Base-by-base conservation (phyloP, 2,113 vertebrate genomes). In the Rhynchopsitta pachyrhyncha region DNA sequence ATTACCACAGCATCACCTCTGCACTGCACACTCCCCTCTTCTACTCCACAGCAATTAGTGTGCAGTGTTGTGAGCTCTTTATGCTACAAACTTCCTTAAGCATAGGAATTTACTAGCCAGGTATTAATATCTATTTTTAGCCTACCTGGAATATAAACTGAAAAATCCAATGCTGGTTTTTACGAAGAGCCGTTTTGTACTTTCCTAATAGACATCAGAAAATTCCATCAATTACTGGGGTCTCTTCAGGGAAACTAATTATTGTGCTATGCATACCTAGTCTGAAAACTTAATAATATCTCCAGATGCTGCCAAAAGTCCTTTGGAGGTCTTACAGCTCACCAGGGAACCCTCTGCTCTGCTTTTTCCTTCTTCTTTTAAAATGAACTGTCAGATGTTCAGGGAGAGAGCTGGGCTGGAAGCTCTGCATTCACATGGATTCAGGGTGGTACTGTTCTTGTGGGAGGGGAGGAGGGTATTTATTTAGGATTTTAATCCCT, bases 201-300 rank as follows among this genome's bases (percentile, higher is more conserved):
- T 92, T 92, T 75, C 71, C 31, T 78, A 93, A 84, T 49, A 90
- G 82, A 75, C 7, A 6, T 71, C 64, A 84, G 90, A 77, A 94
- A 88, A 83, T 71, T 86, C 86, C 60, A 82, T 92, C 90, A 88
- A 50, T 96, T 96, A 90, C 90, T 64, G 35, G 79, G 79, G 76
- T 96, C 82, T 97, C 93, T 95, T 93, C 82, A 92, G 95, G 85
- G 85, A 44, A 88, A 73, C 68, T 93, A 96, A 96, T 96, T 95
- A 94, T 60, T 92, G 76, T 81, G 39, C 42, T 67, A 68, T 1
- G 17, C 71, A 88, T 68, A 90, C 86, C 44, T 86, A 88, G 63
- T 75, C 73, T 92, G 93, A 96, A 93, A 93, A 81, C 95, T 96
- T 97, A 86, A 90, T 93, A 77, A 86, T 90, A 79, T 79, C 77